Conservation (phyloP, 2,113 vertebrate species). For the Emydura subglobosa region DNA sequence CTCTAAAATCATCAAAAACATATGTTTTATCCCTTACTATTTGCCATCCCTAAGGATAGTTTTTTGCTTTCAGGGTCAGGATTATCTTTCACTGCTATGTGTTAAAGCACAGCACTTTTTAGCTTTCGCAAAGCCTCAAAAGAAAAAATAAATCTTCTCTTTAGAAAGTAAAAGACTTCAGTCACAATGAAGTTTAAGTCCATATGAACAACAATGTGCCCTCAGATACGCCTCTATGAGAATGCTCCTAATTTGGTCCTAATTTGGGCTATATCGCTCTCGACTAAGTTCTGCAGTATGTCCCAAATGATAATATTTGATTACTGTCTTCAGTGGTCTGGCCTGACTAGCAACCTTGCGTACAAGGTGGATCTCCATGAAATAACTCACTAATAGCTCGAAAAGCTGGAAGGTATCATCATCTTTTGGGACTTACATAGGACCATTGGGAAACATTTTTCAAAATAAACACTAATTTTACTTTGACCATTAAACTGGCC, state of each 20-base stretch:
- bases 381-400: background rate
- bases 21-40: background rate
- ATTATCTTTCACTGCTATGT: background rate
- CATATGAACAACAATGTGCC: background rate
- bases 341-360: rapidly evolving
- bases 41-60: background rate
- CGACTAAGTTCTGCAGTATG: background rate
- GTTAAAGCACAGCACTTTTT: background rate
- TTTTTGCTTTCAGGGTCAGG: background rate
- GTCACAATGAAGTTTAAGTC: background rate
- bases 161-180: background rate
- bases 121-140: background rate
- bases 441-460: background rate
- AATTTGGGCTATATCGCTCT: rapidly evolving
- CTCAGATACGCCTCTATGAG: rapidly evolving
- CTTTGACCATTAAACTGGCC: background rate
- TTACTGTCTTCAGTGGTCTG: background rate
- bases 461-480: background rate
- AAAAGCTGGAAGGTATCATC: background rate
- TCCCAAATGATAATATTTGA: background rate
- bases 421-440: background rate
- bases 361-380: background rate
- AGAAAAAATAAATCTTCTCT: background rate
- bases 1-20: background rate
- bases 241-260: background rate